Base-by-base conservation (phyloP, 2,888 invertebrate genomes). In the Teleiodes luculella region DNA sequence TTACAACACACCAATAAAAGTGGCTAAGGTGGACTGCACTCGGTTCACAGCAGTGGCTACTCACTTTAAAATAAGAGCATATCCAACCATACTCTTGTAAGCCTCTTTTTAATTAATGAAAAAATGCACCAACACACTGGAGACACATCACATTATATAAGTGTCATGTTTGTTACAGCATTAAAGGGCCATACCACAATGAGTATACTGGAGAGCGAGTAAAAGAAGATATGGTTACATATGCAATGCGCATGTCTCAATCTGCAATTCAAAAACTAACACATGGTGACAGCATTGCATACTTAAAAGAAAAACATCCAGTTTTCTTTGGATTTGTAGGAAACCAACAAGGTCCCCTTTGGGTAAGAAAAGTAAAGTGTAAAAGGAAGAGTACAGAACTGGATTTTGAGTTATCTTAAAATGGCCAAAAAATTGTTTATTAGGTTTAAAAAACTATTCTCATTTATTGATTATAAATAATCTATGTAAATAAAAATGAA, bases 1-100 rank as follows among this genome's bases (percentile, higher is more conserved):
- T 10, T 94, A 95, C 69, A 95, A 94, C 58, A 94, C 95, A 14
- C 94, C 95, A 56, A 94, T 99, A 53, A 91, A 94, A 65, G 98
- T 99, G 14, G 98, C 96, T 1, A 93, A 95, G 69, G 92, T 99
- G 41, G 99, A 99, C 82, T 98, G 98, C 74, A 98, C 98, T 1
- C 90, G 97, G 57, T 98, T 96, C 84, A 91, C 95, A 24, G 90
- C 92, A 53, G 93, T 98, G n/a, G 96, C 96, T 3, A 92, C 93
- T 49, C 94, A 96, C 72, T 98, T 98, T 77, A 93, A 94, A 75
- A 93, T 99, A 52, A 91, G 93, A 72, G 98, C 97, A 56, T 99
- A 95, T 86, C 99, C 99, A 20, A 98, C 98, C 14, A 96, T 99
- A 59, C 93, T 98, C 91, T 99, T 98, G 97, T 97, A 91, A 93